Evolutionary conservation across 2,888 invertebrate genomes (phyloP).

Genomic region (Vandiemenella viatica): DNA sequence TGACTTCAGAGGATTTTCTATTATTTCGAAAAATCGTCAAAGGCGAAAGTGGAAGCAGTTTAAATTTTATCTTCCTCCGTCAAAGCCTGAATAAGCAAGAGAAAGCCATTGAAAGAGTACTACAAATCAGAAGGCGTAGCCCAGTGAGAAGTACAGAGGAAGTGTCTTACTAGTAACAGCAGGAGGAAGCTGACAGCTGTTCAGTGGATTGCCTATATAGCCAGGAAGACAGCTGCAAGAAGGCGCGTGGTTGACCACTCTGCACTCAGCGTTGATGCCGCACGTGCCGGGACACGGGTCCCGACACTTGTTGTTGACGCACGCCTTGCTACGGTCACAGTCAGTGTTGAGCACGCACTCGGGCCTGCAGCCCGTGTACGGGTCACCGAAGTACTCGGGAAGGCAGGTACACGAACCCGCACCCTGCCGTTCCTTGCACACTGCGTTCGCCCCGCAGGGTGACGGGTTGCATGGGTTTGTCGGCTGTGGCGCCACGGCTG

Average conservation of each 20-base stretch:
- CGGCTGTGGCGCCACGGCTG: constrained; percentile 39
- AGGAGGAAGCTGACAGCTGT: constrained; percentile 29
- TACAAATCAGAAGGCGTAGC: no score
- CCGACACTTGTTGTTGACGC: constrained; percentile 69
- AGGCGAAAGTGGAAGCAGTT: no score
- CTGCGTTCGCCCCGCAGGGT: constrained; percentile 72
- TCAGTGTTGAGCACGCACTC: constrained; percentile 76
- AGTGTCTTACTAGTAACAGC: constrained; percentile 15
- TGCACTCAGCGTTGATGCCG: constrained; percentile 64
- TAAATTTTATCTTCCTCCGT: no score
- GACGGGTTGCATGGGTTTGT: constrained; percentile 72
- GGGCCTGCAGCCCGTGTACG: constrained; percentile 69
- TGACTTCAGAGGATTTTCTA: no score
- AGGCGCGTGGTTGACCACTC: constrained; percentile 67
- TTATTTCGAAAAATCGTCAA: no score
- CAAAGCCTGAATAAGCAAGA: no score
- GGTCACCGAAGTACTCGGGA: constrained; percentile 73
- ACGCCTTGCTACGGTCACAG: constrained; percentile 59
- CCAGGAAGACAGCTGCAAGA: constrained; percentile 64
- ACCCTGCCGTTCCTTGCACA: constrained; percentile 67
- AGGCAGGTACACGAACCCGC: constrained; percentile 72
- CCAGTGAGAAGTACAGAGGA: no score
- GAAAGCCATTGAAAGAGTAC: no score
- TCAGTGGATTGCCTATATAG: constrained; percentile 58
- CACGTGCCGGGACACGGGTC: constrained; percentile 74